Evolutionary conservation across 2,888 invertebrate genomes (phyloP), one percentile per base, ranked within the genome.

Genomic region (Troides helena): DNA sequence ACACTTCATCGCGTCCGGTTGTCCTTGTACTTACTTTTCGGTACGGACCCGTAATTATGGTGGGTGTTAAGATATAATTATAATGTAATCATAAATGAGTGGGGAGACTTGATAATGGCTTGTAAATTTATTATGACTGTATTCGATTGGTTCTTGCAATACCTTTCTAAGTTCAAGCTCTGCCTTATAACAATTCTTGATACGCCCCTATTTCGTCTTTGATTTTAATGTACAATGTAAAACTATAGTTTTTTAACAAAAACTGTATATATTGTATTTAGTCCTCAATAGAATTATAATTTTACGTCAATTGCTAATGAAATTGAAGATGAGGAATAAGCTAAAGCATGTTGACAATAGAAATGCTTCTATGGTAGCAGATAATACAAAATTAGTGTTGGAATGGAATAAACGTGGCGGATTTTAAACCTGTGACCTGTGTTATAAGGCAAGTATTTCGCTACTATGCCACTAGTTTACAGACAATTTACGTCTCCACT

Each of bases 71-170:
- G 36, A 25, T 64, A 60, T 53, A 60, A 57, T 67, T 65, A 64
- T 50, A 70, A 67, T 67, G 43, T 57, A 67, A 70, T 57, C 64
- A 65, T 57, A 58, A 70, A 8, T 14, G 36, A 39, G 39, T n/a
- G 77, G 81, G 77, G 76, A 79, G 81, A 77, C 83, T 17, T 75
- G 78, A 81, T 83, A 84, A 78, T 23, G 56, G 78, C 76, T 73
- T 82, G 82, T 82, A 86, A 85, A 87, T 86, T 86, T 81, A 86
- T 82, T 84, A 83, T 85, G 85, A 86, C 85, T 85, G 76, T 85
- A 79, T 85, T 81, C 80, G 83, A 83, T 81, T 83, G 83, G 84
- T 83, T 81, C 81, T 84, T 83, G 84, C 83, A 84, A 87, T 83
- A 53, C 53, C 50, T 39, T 59, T n/a, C 7, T n/a, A 53, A 53